phyloP scores from a whole-genome alignment of 2,888 invertebrate species.

The Artemia sp. region DNA sequence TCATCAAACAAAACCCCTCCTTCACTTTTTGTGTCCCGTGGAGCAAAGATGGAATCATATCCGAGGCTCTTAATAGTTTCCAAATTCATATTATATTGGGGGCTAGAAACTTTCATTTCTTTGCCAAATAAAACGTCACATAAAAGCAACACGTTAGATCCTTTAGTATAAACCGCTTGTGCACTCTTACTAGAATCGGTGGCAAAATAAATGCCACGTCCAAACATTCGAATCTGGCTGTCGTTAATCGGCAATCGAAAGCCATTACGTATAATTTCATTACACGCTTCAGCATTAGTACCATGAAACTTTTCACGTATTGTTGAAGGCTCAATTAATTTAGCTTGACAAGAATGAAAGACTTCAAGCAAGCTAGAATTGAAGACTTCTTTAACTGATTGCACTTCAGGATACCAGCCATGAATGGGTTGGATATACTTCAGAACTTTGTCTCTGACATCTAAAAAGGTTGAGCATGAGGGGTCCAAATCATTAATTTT shows the following conservation, averaged over 20 bases:
- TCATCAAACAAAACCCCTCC: conserved; percentile 20
- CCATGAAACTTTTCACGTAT: conserved; percentile 18
- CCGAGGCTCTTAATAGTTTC: not conserved
- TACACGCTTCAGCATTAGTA: conserved; percentile 9
- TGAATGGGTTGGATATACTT: conserved; percentile 20
- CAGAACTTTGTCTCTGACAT: conserved; percentile 16
- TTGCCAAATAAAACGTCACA: conserved; percentile 19
- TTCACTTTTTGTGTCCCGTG: conserved; percentile 1
- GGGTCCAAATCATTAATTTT: not conserved
- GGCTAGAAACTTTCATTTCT: not conserved
- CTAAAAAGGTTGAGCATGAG: conserved; percentile 11
- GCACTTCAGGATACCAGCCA: conserved; percentile 18
- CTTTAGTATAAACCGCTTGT: conserved; percentile 19
- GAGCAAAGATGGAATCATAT: conserved; percentile 18
- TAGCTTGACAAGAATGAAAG: not conserved
- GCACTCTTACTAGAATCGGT: conserved; percentile 21
- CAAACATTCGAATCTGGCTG: conserved; percentile 17
- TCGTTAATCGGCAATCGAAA: conserved; percentile 13
- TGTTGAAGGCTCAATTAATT: conserved; percentile 16
- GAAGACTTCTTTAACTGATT: conserved; percentile 14
- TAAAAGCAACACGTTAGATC: conserved; percentile 20
- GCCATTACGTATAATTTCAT: conserved; percentile 17
- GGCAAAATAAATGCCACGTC: conserved; percentile 18
- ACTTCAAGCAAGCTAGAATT: not conserved
- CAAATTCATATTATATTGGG: conserved; percentile 10